Percentiles rank a stretch among this genome's conserved stretches.
Evolutionary conservation across 2,888 invertebrate genomes (phyloP).

Genomic region (Julus scanicus): DNA sequence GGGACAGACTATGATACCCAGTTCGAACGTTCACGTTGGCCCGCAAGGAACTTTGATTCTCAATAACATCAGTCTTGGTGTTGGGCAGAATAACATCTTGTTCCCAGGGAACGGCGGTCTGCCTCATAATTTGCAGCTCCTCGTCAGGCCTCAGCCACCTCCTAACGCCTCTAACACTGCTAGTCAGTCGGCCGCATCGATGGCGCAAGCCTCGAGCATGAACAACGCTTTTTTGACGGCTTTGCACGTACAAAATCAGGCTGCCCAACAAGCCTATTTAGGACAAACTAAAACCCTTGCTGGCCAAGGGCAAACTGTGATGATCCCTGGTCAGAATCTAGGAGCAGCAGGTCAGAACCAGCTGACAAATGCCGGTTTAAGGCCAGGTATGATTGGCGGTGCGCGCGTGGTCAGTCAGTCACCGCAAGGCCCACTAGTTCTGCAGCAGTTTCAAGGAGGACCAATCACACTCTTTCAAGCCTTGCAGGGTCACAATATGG

Average conservation of each 20-base stretch:
- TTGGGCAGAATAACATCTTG: constrained; percentile 58
- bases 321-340: constrained; percentile 58
- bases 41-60: constrained; percentile 57
- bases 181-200: constrained; percentile 55
- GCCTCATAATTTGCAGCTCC: constrained; percentile 57
- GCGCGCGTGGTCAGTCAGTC: constrained; percentile 57
- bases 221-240: constrained; percentile 57
- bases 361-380: constrained; percentile 48
- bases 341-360: constrained; percentile 46
- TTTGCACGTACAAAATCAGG: constrained; percentile 58
- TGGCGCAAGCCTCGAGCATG: constrained; percentile 40
- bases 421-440: constrained; percentile 64
- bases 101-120: constrained; percentile 57
- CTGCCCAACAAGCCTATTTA: constrained; percentile 60
- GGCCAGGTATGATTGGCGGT: constrained; percentile 56
- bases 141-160: constrained; percentile 57
- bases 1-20: constrained; percentile 57
- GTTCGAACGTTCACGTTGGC: constrained; percentile 51
- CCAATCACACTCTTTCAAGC: constrained; percentile 65
- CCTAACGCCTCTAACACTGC: constrained; percentile 44
- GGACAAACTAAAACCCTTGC: constrained; percentile 65
- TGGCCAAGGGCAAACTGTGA: constrained; percentile 59
- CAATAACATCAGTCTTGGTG: constrained; percentile 57
- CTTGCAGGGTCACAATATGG: constrained; percentile 56
- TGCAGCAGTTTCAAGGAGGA: constrained; percentile 70